Conservation (phyloP, 1,140 invertebrate genomes). For the Diabrotica virgifera region DNA sequence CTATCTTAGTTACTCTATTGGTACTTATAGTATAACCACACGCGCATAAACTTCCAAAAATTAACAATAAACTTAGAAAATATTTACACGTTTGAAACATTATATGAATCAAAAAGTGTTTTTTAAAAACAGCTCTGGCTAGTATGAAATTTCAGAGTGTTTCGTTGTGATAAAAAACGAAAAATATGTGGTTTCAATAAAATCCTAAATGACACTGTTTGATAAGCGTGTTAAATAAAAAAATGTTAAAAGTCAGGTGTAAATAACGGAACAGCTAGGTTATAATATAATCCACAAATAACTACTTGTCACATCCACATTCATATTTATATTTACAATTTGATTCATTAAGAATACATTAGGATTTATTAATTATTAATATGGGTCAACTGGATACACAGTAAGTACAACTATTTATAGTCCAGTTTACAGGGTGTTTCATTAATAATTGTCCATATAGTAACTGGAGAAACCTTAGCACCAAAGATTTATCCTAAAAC, state of each 20-base stretch:
- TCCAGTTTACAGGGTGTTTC: no score
- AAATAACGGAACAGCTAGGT: constrained; percentile 37
- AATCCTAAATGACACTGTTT: constrained; percentile 25
- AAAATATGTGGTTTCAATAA: constrained; percentile 18
- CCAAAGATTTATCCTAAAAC: no score
- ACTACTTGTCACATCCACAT: neutral
- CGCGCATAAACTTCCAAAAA: constrained; percentile 3
- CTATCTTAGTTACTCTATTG: constrained; percentile 1
- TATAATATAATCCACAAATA: neutral
- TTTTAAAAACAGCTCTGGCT: constrained; percentile 18
- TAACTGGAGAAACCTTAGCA: no score
- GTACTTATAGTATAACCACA: constrained; percentile 1
- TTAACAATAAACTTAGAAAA: constrained; percentile 9
- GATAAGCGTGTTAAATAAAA: neutral
- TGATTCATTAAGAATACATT: neutral
- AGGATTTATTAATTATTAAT: neutral
- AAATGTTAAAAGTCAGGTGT: constrained; percentile 21
- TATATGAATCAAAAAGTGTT: no score
- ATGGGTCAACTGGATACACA: no score
- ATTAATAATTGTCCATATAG: no score
- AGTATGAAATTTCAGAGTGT: no score
- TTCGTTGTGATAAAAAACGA: neutral
- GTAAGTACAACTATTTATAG: no score
- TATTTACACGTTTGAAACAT: neutral
- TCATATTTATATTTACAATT: constrained; percentile 11